Percentiles rank a stretch among this genome's conserved stretches.
Conservation (phyloP, 1,140 invertebrate species). For the Drosophila repleta region DNA sequence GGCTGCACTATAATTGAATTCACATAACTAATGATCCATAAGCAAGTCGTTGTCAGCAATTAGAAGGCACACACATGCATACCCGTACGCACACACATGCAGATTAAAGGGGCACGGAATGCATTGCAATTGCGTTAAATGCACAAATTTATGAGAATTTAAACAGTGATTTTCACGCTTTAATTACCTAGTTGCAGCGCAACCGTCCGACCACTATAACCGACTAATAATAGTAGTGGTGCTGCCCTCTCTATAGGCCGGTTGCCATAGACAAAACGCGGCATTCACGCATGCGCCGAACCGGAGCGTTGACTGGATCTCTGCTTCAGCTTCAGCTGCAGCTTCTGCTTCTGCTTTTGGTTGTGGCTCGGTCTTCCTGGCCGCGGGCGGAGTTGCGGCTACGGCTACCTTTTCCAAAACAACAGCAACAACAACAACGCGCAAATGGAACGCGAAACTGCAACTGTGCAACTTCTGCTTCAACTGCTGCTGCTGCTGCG, state of each 20-base stretch:
- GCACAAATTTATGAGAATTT: slow-evolving; percentile 83
- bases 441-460: slow-evolving; percentile 66
- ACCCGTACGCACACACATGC: slow-evolving; percentile 10
- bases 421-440: neutral
- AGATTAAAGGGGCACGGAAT: slow-evolving; percentile 15
- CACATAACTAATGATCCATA: slow-evolving; percentile 58
- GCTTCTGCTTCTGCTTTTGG: slow-evolving; percentile 1
- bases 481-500: slow-evolving; percentile 19
- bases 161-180: slow-evolving; percentile 84
- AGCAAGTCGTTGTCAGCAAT: slow-evolving; percentile 49
- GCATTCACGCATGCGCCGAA: slow-evolving; percentile 30
- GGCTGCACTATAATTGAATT: slow-evolving; percentile 70
- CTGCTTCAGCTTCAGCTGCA: neutral
- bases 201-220: slow-evolving; percentile 26
- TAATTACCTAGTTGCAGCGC: slow-evolving; percentile 65
- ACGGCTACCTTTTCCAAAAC: slow-evolving; percentile 59
- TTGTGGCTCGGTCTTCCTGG: slow-evolving; percentile 43
- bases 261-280: slow-evolving; percentile 19
- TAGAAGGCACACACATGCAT: slow-evolving; percentile 23
- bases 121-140: slow-evolving; percentile 70
- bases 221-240: slow-evolving; percentile 74
- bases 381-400: slow-evolving; percentile 37
- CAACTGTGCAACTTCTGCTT: slow-evolving; percentile 73
- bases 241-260: slow-evolving; percentile 27
- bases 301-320: neutral